phyloP scores from a whole-genome alignment of 2,888 invertebrate species.

The Pristionchus mayeri region DNA sequence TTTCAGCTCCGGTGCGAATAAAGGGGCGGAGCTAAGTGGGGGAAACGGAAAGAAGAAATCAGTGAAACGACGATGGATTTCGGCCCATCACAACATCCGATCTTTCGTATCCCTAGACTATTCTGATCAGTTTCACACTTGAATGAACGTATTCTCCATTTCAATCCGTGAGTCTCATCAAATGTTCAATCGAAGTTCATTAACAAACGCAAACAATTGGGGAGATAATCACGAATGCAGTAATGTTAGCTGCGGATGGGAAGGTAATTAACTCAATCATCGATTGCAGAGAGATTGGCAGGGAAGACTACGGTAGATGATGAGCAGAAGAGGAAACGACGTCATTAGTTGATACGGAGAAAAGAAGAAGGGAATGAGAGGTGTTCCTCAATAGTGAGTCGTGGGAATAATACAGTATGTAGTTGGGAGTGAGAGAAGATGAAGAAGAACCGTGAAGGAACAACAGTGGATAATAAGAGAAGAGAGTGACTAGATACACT shows the following conservation, averaged over 20 bases:
- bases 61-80: neutral
- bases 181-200: neutral
- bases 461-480: too few species aligned
- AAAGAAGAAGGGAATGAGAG: neutral
- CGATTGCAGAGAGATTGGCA: neutral
- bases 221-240: constrained; percentile 26
- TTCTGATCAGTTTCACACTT: neutral
- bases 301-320: constrained; percentile 7
- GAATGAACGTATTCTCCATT: neutral
- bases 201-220: constrained; percentile 5
- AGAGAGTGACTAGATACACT: too few species aligned
- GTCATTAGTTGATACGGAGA: neutral
- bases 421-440: neutral
- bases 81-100: too few species aligned
- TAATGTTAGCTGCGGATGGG: neutral
- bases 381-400: neutral
- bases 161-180: neutral
- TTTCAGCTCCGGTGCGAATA: neutral
- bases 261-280: constrained; percentile 21
- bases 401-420: neutral
- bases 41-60: too few species aligned
- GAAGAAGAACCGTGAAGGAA: neutral
- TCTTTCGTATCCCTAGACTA: neutral
- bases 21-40: constrained; percentile 17
- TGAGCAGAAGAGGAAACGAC: neutral